phyloP scores from a whole-genome alignment of 2,797 vertebrate genomes.

The Falco concolor region DNA sequence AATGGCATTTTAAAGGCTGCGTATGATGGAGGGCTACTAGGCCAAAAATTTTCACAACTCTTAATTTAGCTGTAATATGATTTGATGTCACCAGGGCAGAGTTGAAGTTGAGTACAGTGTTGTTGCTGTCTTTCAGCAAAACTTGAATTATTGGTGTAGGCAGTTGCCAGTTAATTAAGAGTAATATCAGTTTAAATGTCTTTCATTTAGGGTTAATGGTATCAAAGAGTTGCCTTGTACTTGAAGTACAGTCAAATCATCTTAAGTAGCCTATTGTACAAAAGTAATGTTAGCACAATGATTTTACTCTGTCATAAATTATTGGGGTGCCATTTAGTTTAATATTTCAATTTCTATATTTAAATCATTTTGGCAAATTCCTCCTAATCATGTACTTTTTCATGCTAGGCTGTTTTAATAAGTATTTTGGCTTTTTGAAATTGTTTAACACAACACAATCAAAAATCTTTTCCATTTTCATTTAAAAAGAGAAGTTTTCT shows the following conservation, averaged over 20 bases:
- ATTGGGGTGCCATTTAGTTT: conserved; percentile 53
- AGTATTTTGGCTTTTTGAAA: not conserved
- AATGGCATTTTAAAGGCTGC: conserved; percentile 81
- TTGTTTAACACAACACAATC: not conserved
- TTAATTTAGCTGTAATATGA: conserved; percentile 80
- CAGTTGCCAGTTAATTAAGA: conserved; percentile 79
- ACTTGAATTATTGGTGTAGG: conserved; percentile 70
- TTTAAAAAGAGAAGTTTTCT: not conserved
- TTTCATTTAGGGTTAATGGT: conserved; percentile 79
- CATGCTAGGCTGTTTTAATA: not conserved
- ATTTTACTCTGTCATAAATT: conserved; percentile 57
- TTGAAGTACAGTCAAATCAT: conserved; percentile 33
- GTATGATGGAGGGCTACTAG: conserved; percentile 57
- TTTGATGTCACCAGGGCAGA: conserved; percentile 78
- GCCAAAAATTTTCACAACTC: conserved; percentile 79
- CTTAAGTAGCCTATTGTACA: conserved; percentile 61
- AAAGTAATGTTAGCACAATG: conserved; percentile 32
- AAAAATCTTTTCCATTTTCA: conserved; percentile 23
- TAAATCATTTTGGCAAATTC: not conserved
- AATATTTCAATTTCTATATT: conserved; percentile 31
- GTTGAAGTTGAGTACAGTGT: conserved; percentile 70
- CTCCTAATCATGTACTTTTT: not conserved
- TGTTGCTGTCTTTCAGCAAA: conserved; percentile 72
- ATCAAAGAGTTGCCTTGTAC: conserved; percentile 72
- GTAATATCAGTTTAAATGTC: conserved; percentile 77